phyloP scores from a whole-genome alignment of 2,113 vertebrate species.

The Canis aureus region DNA sequence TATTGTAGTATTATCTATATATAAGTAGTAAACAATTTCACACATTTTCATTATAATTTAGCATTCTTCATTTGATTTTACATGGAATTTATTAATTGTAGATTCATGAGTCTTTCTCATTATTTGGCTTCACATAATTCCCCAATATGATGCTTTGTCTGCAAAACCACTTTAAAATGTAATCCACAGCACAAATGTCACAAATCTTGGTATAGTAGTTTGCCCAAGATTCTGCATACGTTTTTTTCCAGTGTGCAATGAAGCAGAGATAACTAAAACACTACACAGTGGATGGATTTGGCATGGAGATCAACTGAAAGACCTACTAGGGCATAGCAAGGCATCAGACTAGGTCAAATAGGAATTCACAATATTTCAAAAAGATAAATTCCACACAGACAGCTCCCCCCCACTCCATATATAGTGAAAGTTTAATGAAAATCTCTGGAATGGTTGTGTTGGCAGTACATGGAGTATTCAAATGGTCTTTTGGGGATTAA shows the following conservation, averaged over 20 bases:
- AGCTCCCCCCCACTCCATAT: neutral
- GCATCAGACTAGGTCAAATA: conserved; percentile 15
- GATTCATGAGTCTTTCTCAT: conserved; percentile 14
- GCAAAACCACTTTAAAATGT: conserved; percentile 21
- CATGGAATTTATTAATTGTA: conserved; percentile 23
- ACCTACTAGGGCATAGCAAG: neutral
- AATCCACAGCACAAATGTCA: neutral
- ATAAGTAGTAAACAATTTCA: neutral
- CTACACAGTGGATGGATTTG: conserved; percentile 38
- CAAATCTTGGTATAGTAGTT: conserved; percentile 36
- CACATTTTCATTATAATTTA: conserved; percentile 16
- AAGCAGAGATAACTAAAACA: conserved; percentile 48
- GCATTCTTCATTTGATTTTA: conserved; percentile 31
- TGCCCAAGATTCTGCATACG: conserved; percentile 30
- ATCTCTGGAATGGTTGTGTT: conserved; percentile 31
- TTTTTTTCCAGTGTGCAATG: conserved; percentile 20
- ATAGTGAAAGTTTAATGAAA: conserved; percentile 55
- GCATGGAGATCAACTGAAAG: neutral
- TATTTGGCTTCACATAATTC: conserved; percentile 48
- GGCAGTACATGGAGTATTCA: conserved; percentile 2
- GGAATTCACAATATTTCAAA: conserved; percentile 24
- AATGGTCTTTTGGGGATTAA: conserved; percentile 61
- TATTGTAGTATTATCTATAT: neutral
- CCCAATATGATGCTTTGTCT: neutral
- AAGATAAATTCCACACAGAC: neutral